phyloP scores from a whole-genome alignment of 2,113 vertebrate species.

The Grallaria varia region DNA sequence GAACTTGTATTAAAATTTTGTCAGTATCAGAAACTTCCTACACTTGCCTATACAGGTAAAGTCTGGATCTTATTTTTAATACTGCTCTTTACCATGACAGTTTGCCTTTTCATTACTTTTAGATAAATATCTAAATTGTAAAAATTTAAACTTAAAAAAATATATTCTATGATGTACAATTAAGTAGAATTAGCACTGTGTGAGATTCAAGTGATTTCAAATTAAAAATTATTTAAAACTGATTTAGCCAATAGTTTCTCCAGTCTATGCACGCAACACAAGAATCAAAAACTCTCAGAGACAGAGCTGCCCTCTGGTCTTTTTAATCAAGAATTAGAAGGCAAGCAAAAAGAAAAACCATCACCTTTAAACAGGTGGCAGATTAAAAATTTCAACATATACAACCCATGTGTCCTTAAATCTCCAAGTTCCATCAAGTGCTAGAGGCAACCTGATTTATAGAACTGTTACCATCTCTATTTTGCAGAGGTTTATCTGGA shows the following conservation, averaged over 20 bases:
- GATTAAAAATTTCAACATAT: neutral
- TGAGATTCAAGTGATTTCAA: neutral
- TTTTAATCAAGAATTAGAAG: neutral
- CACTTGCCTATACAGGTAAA: rapidly evolving
- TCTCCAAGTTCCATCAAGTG: neutral
- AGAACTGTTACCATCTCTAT: neutral
- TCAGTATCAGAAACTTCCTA: neutral
- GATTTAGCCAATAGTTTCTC: neutral
- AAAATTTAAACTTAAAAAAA: neutral
- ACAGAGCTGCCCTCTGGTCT: neutral
- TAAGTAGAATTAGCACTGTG: neutral
- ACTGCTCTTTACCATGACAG: neutral
- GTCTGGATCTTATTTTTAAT: neutral
- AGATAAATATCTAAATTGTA: neutral
- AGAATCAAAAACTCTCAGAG: neutral
- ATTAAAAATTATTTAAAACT: neutral
- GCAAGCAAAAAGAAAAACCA: neutral
- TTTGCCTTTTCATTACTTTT: neutral
- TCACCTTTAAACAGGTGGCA: neutral
- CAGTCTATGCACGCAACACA: neutral
- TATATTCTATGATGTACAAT: neutral
- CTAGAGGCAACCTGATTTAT: neutral
- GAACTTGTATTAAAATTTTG: neutral
- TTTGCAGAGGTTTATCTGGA: neutral
- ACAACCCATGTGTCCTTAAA: neutral